phyloP scores from a whole-genome alignment of 2,113 vertebrate species.

The Hypanus sabinus region DNA sequence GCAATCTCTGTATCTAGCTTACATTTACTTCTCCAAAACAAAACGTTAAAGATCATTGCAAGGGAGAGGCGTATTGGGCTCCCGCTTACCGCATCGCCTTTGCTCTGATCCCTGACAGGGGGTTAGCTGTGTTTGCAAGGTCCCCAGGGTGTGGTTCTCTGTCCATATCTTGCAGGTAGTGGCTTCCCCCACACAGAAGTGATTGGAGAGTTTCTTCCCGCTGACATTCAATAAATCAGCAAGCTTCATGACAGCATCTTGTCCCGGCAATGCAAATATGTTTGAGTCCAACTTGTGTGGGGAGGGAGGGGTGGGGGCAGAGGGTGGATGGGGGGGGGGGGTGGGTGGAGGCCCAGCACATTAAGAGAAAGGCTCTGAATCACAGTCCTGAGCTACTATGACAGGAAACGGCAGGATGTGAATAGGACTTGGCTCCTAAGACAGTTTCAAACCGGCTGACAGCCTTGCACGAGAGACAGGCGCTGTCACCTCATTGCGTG shows the following conservation, averaged over 20 bases:
- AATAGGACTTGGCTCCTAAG: conserved; percentile 1
- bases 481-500: background rate
- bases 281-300: background rate
- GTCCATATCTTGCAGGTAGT: conserved; percentile 2
- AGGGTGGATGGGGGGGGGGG: background rate
- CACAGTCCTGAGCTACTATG: background rate
- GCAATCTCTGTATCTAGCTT: background rate
- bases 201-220: background rate
- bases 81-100: background rate
- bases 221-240: background rate
- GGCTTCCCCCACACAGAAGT: background rate
- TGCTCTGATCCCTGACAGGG: background rate
- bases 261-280: background rate
- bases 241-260: background rate
- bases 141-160: background rate
- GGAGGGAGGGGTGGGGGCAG: background rate
- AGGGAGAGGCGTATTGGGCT: background rate
- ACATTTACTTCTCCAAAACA: background rate
- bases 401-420: conserved; percentile 11
- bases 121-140: background rate
- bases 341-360: background rate
- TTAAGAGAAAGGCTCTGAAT: conserved; percentile 16
- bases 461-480: background rate
- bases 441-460: background rate
- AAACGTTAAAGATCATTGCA: background rate